Evolutionary conservation across 2,113 vertebrate genomes (phyloP).

Genomic region (Leptodactylus fuscus): DNA sequence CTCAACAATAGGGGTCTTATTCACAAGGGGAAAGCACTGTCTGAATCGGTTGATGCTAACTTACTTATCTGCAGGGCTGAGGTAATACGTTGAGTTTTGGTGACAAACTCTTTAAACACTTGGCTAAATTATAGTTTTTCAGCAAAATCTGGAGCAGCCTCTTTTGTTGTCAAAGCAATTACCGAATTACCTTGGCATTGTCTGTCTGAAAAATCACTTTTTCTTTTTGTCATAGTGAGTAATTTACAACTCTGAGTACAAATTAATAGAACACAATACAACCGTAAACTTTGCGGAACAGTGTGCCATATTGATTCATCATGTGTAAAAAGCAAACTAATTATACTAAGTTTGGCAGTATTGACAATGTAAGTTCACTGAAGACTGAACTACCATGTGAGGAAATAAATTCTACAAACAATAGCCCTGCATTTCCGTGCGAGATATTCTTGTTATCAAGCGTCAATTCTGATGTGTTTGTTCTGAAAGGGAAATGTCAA

Average conservation of each 20-base stretch:
- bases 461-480: neutral
- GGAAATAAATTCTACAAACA: conserved; percentile 4
- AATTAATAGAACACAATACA: neutral
- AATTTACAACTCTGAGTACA: neutral
- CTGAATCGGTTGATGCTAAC: too few relatives aligned
- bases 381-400: conserved; percentile 8
- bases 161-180: neutral
- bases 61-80: too few relatives aligned
- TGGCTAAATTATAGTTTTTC: neutral
- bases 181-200: neutral
- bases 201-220: neutral
- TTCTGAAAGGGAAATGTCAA: conserved; percentile 2
- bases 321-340: neutral
- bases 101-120: neutral
- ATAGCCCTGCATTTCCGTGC: neutral
- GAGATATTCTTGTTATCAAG: conserved; percentile 26
- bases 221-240: neutral
- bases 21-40: too few relatives aligned
- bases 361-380: neutral
- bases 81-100: too few relatives aligned
- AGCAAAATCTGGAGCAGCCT: neutral
- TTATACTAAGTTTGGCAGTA: neutral
- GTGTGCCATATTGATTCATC: neutral
- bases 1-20: too few relatives aligned
- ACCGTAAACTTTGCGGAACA: neutral